Evolutionary conservation across 1,140 invertebrate species (phyloP).

Genomic region (Drosophila repleta): DNA sequence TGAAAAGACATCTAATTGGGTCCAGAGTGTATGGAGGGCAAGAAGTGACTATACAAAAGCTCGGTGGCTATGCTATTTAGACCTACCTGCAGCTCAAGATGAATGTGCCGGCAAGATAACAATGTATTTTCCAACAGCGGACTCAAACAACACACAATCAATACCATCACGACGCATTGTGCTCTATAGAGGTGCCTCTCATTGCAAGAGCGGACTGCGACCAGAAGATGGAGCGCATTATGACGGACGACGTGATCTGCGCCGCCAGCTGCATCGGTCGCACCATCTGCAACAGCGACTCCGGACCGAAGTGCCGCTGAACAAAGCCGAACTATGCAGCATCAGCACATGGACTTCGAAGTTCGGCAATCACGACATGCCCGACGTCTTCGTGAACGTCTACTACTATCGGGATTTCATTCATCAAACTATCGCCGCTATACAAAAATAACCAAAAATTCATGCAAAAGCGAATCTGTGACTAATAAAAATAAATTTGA

Average conservation of each 20-base stretch:
- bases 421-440: not conserved
- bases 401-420: constrained; percentile 41
- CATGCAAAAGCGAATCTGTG: too few relatives aligned
- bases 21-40: constrained; percentile 26
- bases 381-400: constrained; percentile 51
- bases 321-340: constrained; percentile 40
- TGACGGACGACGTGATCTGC: constrained; percentile 50
- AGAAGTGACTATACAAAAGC: not conserved
- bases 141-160: not conserved
- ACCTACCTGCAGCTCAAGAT: constrained; percentile 8
- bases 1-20: not conserved
- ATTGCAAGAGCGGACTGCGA: constrained; percentile 8
- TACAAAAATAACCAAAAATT: constrained; percentile 12
- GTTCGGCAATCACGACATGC: constrained; percentile 33
- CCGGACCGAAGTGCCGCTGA: constrained; percentile 46
- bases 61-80: constrained; percentile 46
- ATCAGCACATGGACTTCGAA: constrained; percentile 37
- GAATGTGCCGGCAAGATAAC: constrained; percentile 14
- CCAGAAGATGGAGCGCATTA: not conserved
- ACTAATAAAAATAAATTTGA: too few relatives aligned
- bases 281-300: constrained; percentile 51
- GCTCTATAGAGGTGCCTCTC: constrained; percentile 4
- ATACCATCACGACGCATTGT: not conserved
- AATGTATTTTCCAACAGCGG: not conserved
- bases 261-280: constrained; percentile 18